Conservation (phyloP, 2,888 invertebrate genomes). For the Apamea anceps region DNA sequence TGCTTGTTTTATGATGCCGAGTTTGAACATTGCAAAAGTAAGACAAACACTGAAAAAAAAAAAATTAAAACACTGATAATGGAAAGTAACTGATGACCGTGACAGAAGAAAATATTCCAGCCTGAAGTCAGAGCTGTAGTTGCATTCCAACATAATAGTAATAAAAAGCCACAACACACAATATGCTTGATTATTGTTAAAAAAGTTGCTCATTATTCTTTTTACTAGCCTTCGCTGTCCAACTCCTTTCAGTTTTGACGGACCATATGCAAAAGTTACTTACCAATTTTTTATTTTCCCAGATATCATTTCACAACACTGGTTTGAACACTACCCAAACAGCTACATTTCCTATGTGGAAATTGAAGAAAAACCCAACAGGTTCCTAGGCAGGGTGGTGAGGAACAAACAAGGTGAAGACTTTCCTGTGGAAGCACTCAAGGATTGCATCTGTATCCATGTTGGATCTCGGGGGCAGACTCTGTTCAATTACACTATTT, state of each 20-base stretch:
- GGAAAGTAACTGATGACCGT: background rate
- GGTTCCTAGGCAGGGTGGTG: slow-evolving; percentile 80
- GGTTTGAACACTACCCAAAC: slow-evolving; percentile 78
- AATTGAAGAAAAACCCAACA: slow-evolving; percentile 74
- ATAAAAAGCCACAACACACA: background rate
- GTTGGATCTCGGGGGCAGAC: slow-evolving; percentile 92
- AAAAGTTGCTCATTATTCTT: background rate
- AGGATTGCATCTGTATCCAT: slow-evolving; percentile 91
- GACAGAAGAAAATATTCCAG: background rate
- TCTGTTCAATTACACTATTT: slow-evolving; percentile 91
- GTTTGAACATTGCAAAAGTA: slow-evolving; percentile 91
- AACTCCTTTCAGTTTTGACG: background rate
- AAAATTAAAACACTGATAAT: background rate
- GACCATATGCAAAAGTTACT: background rate
- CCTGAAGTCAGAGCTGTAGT: no score
- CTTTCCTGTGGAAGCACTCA: slow-evolving; percentile 76
- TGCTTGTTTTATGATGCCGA: slow-evolving; percentile 92
- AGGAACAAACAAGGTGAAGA: slow-evolving; percentile 71
- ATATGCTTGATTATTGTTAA: background rate
- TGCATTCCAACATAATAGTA: background rate
- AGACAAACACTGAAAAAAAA: no score
- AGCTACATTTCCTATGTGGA: slow-evolving; percentile 81
- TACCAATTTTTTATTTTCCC: slow-evolving; percentile 19
- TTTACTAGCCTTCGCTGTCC: background rate
- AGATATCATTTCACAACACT: slow-evolving; percentile 78